Base-by-base conservation (phyloP, 2,888 invertebrate species). In the Calephelis perditalis region DNA sequence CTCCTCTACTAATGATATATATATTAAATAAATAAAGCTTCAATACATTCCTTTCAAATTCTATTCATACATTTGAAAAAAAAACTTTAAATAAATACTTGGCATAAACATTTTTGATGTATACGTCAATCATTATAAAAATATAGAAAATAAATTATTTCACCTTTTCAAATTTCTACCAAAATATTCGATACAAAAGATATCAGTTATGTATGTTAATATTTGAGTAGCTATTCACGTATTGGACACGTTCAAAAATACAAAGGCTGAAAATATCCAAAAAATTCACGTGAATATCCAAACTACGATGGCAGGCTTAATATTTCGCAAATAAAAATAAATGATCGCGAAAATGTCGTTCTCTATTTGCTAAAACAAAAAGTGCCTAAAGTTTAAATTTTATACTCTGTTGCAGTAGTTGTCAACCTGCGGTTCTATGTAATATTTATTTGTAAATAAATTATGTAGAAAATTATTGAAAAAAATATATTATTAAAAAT, bases 201-300 rank as follows among this genome's bases (percentile, higher is more conserved):
- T 40, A 40, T 40, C 40, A 5, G 40, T 40, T 40, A 40, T 40
- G 40, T 40, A 8, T 40, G 40, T 40, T 40, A 58, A 61, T 61
- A 61, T 61, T 61, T 61, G 52, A 61, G 61, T 58, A 56, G 49
- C 62, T 54, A 62, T 47, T 15, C 15, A 15, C 12, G 15, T 9
- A 15, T 47, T 47, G 47, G 12, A 12, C 12, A 8, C 47, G 15
- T 47, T 8, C 47, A 8, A 15, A 47, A 47, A 47, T 15, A 47
- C 15, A 47, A 47, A 47, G 47, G 47, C 47, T 47, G 6, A 47
- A 47, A 47, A 47, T 47, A 47, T 47, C 15, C 47, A 0, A 47
- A 47, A 47, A 12, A 15, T 47, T 47, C 47, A 12, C 47, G 8
- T 47, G 47, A 15, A 47, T 12, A 15, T 47, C 47, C 47, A 47